Evolutionary conservation across 2,888 invertebrate genomes (phyloP), one percentile per base, ranked within the genome.

Genomic region (Zhuqinia jingwanae): DNA sequence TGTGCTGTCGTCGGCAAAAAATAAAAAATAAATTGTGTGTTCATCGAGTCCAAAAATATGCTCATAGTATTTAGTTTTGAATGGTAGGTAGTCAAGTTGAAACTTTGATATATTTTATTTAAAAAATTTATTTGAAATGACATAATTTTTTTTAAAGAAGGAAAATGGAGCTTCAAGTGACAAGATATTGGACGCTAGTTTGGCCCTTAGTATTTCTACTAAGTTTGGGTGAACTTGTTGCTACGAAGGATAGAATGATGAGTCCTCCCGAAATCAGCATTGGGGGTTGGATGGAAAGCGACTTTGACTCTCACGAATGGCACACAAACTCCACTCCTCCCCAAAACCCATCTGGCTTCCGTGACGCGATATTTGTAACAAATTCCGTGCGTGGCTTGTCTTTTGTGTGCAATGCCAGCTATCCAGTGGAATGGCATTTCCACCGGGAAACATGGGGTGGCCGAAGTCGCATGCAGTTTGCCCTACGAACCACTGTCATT

Each of bases 401-500:
- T 0, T 30, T 89, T 0, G 63, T 87, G 1, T 89, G 89, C 58
- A 89, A 89, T 70, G 89, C 85, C 0, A 78, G 82, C 20, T 87
- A 87, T 60, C 89, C 89, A 0, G 63, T 89, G 0, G 87, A 87
- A 36, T 89, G 89, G 89, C 76, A 56, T n/a, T 87, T 89, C 60
- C 89, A 89, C 25, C 45, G 84, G 30, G 89, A 89, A 50, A 50
- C 68, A 53, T 87, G 89, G 85, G 87, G 81, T 13, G 77, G 81
- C 0, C 50, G 83, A 27, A 78, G 77, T 65, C 53, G 81, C 1
- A 65, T 85, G 50, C 85, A 80, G 42, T 83, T 42, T 70, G 68
- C 75, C 22, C 50, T 87, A 0, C 87, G 81, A 63, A 88, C 79
- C 2, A 81, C 86, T 11, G 75, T 85, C 20, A 22, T 78, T n/a